These are phyloP conservation scores for Junonia oenone DNA, from an alignment of 2,888 invertebrate genomes.

Conservation along the genomic window DNA sequence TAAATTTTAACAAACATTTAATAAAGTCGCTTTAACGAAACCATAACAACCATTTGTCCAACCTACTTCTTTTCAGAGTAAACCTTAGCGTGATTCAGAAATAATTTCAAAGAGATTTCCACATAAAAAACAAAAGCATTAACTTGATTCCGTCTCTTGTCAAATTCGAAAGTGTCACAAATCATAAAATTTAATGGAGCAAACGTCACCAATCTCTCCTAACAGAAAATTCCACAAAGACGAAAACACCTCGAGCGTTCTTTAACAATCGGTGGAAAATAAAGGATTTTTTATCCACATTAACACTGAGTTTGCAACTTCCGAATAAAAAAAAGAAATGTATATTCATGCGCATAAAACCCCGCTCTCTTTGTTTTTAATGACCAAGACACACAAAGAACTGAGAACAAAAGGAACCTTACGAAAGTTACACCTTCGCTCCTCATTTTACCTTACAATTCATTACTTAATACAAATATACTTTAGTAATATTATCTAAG, in stretches of 20 bases:
- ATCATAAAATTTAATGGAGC: neutral
- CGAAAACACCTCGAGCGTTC: neutral
- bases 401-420: slow-evolving; percentile 8
- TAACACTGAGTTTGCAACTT: slow-evolving; percentile 1
- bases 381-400: slow-evolving; percentile 10
- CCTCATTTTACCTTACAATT: slow-evolving; percentile 11
- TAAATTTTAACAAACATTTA: no score
- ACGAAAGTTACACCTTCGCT: slow-evolving; percentile 12
- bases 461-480: neutral
- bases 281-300: neutral
- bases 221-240: neutral
- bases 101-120: no score
- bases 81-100: no score
- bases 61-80: no score
- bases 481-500: neutral
- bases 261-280: neutral
- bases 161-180: neutral
- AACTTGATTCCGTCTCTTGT: no score
- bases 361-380: slow-evolving; percentile 14
- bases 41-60: no score
- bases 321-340: slow-evolving; percentile 6
- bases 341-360: slow-evolving; percentile 9
- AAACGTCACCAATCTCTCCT: neutral
- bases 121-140: no score
- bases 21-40: no score